Conservation (phyloP, 1,140 invertebrate genomes). For the Lerema accius region DNA sequence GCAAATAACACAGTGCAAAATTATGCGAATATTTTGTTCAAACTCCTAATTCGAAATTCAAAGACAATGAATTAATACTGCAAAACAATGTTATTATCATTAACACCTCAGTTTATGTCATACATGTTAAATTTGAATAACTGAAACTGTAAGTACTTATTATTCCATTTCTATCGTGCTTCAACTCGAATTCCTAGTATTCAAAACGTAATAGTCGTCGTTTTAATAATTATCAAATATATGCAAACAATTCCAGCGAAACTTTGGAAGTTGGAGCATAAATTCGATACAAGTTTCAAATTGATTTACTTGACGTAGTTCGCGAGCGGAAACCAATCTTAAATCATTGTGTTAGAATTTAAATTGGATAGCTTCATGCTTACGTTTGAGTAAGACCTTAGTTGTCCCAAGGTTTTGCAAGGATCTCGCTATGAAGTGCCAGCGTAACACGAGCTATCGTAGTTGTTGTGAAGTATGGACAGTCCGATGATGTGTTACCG, state of each 20-base stretch:
- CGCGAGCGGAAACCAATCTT: constrained; percentile 39
- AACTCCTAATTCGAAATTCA: constrained; percentile 10
- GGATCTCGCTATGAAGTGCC: constrained; percentile 39
- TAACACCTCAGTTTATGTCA: constrained; percentile 25
- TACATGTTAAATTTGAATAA: constrained; percentile 23
- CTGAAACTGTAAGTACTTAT: constrained; percentile 26
- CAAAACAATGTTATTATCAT: constrained; percentile 27
- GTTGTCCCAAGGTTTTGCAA: constrained; percentile 54
- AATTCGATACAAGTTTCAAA: constrained; percentile 53
- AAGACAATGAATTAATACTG: constrained; percentile 15
- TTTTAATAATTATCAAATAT: constrained; percentile 51
- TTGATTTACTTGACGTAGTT: constrained; percentile 46
- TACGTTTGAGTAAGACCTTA: constrained; percentile 48
- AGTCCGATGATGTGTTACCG: constrained; percentile 32
- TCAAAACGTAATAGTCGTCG: constrained; percentile 41
- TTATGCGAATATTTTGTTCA: no score
- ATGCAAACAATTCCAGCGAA: constrained; percentile 48
- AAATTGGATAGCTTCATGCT: constrained; percentile 37
- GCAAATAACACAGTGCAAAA: no score
- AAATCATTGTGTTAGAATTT: constrained; percentile 36
- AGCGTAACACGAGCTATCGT: constrained; percentile 48
- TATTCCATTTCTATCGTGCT: constrained; percentile 28
- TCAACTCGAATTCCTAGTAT: constrained; percentile 38
- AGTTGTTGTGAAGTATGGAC: constrained; percentile 27
- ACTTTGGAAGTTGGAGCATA: constrained; percentile 43